Base-by-base conservation (phyloP, 2,797 vertebrate genomes). In the Eidolon dupreanum region DNA sequence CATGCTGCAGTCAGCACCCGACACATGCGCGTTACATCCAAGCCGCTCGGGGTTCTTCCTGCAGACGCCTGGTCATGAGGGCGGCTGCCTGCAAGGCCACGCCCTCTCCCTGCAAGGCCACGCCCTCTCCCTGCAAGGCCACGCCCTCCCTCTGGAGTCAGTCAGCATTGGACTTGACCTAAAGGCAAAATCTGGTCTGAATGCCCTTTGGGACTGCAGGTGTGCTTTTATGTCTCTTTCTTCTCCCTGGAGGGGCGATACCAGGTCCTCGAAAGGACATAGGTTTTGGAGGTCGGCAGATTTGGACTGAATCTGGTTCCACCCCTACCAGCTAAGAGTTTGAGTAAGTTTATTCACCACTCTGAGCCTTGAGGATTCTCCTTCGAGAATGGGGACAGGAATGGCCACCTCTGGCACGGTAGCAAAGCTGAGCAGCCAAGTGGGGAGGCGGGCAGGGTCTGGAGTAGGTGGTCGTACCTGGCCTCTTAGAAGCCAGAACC, bases 331-430 rank as follows among this genome's bases (percentile, higher is more conserved):
- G 63, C 49, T 78, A 55, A 49, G 11, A 6, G 11, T 82, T 36
- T 28, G 20, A 38, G 7, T n/a, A 63, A 55, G 16, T 28, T 13
- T 16, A 43, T 61, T 66, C 28, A 66, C 49, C 28, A 11, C 55
- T 26, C 70, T 33, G 55, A 65, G 28, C 38, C 15, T 78, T 20
- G 24, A 8, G 7, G 26, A 0, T 15, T 61, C 24, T 71, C 4
- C 4, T 33, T 71, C 17, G 9, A 57, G 36, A 46, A 31, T 11
- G 5, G 1, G n/a, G 33, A 11, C 22, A 5, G 31, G 57, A 33
- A 53, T 0, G 2, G 31, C 22, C 38, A 2, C 2, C 31, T 15
- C 11, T 17, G 43, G 49, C 31, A 43, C 11, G 1, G 15, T 9
- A n/a, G 38, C 41, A 36, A 73, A 43, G 24, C 74, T 22, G 0